Conservation (phyloP, 2,113 vertebrate species). For the Pao palembangensis region DNA sequence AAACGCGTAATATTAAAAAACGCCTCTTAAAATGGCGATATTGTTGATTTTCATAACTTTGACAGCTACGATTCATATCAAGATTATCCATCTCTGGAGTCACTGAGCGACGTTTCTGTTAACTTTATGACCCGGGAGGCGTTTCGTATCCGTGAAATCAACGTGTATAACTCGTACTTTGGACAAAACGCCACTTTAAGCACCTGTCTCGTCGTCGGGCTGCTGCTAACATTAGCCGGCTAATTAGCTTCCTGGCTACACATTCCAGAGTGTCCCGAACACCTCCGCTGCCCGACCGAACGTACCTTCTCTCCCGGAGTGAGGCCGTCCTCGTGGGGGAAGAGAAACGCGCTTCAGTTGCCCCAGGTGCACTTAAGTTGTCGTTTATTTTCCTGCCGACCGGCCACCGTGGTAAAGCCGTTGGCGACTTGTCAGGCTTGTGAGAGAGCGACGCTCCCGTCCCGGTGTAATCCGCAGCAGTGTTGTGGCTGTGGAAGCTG, state of each 20-base stretch:
- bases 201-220: not conserved
- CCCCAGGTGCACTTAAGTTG: not conserved
- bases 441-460: slow-evolving; percentile 3
- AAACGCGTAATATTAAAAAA: no score
- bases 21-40: no score
- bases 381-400: not conserved
- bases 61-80: not conserved
- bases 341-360: not conserved
- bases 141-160: not conserved
- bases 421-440: slow-evolving; percentile 1
- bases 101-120: not conserved
- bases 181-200: not conserved
- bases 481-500: slow-evolving; percentile 24
- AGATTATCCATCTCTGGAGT: no score
- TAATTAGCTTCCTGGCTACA: slow-evolving; percentile 56
- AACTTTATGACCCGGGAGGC: not conserved
- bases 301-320: slow-evolving; percentile 24
- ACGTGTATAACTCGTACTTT: not conserved
- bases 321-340: not conserved
- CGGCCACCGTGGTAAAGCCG: not conserved
- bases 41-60: not conserved
- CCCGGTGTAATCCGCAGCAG: slow-evolving; percentile 31
- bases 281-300: not conserved
- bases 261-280: slow-evolving; percentile 42
- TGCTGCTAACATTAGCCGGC: slow-evolving; percentile 44